Evolutionary conservation across 2,113 vertebrate species (phyloP), one percentile per base, ranked within the genome.

Genomic region (Dromas ardeola): DNA sequence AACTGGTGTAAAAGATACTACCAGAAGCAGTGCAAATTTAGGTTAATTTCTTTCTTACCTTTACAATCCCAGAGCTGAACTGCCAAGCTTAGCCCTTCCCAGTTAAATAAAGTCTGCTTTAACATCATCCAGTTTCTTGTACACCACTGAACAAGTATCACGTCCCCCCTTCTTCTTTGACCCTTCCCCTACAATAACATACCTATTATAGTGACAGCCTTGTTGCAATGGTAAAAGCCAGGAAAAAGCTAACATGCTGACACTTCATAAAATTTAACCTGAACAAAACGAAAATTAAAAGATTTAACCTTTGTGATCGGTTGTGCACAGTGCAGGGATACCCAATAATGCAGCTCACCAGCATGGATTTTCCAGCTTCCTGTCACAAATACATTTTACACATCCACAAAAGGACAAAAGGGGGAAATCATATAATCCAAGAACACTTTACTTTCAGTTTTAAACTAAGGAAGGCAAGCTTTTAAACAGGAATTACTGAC

Each of bases 1-100:
- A 89, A 90, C 81, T 82, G 84, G 84, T 80, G 40, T 85, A 72
- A 81, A 81, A 89, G 84, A 53, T 69, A 91, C 45, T 70, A 88
- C 78, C 84, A 89, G 77, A 71, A 86, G 70, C 91, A 95, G 95
- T 91, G 81, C 73, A 93, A 95, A 81, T 56, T 58, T 40, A 52
- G 65, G 55, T 71, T 43, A 3, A 47, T 76, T 65, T 88, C 56
- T 83, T 58, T 77, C 88, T 69, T 56, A 63, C 69, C 59, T 73
- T 76, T 55, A 72, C 34, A 36, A 69, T 47, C 47, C 52, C 72
- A 63, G 56, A 20, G 53, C 78, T 91, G 83, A 96, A 34, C 56
- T 12, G 73, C 67, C 88, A 65, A 69, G 61, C 43, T 71, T 47
- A 86, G 72, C 40, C 73, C n/a, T 85, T 85, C 59, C 70, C 58